A percentile compares a stretch with the other conserved stretches of the same genome.
These are phyloP conservation scores for Chymomyza procnemis DNA, from an alignment of 2,888 invertebrate species.

Conservation along the genomic window DNA sequence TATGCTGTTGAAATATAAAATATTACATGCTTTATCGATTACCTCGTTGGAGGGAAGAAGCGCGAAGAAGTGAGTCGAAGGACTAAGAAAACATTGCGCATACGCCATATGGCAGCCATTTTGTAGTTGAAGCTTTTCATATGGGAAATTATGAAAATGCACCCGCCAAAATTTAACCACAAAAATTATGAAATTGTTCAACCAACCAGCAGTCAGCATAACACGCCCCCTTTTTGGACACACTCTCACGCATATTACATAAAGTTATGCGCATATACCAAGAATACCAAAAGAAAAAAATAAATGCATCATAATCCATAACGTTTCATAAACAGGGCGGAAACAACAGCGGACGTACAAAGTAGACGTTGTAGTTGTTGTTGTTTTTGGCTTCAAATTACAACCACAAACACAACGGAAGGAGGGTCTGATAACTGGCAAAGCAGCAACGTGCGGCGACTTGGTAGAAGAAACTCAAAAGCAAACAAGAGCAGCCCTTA, in stretches of 20 bases:
- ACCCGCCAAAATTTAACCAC: slow-evolving; percentile 40
- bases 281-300: neutral
- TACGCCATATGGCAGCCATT: slow-evolving; percentile 45
- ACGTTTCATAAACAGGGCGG: slow-evolving; percentile 27
- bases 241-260: slow-evolving; percentile 43
- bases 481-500: slow-evolving; percentile 60
- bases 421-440: neutral
- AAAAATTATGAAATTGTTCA: slow-evolving; percentile 49
- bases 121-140: slow-evolving; percentile 17
- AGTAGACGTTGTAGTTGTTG: neutral
- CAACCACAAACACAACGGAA: slow-evolving; percentile 60
- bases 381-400: slow-evolving; percentile 53
- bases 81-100: slow-evolving; percentile 41
- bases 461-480: slow-evolving; percentile 31
- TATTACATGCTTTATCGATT: slow-evolving; percentile 28
- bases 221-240: slow-evolving; percentile 34
- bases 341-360: neutral
- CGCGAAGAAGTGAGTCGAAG: neutral
- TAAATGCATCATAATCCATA: slow-evolving; percentile 61
- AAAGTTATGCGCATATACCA: slow-evolving; percentile 53
- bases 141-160: slow-evolving; percentile 40
- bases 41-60: neutral
- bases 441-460: slow-evolving; percentile 5
- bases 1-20: slow-evolving; percentile 27
- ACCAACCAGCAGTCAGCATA: slow-evolving; percentile 44